Evolutionary conservation across 1,140 invertebrate species (phyloP).

Genomic region (Matsumurasca onukii): DNA sequence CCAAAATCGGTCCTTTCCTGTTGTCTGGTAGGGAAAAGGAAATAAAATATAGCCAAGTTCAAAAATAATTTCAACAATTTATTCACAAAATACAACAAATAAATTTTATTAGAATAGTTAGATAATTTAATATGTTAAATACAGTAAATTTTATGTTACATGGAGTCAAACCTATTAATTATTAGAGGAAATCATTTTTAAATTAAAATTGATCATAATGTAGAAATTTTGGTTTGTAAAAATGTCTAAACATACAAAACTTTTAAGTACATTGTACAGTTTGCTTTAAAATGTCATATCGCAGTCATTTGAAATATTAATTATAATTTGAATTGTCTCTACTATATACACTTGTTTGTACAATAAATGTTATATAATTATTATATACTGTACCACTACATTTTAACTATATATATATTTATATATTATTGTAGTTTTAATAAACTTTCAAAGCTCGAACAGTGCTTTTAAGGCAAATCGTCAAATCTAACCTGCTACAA

Average conservation of each 20-base stretch:
- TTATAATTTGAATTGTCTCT: slow-evolving; percentile 22
- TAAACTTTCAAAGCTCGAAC: slow-evolving; percentile 2
- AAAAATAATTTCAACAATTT: slow-evolving; percentile 31
- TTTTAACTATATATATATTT: slow-evolving; percentile 31
- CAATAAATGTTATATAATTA: slow-evolving; percentile 25
- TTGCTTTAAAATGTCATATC: neutral
- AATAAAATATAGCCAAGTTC: too few relatives aligned
- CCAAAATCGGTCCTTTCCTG: too few relatives aligned
- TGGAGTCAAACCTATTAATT: slow-evolving; percentile 8
- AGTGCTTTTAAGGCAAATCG: slow-evolving; percentile 3
- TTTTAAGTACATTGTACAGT: slow-evolving; percentile 12
- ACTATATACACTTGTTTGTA: slow-evolving; percentile 23
- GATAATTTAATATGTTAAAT: slow-evolving; percentile 3
- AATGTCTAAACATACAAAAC: slow-evolving; percentile 15
- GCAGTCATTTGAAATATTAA: slow-evolving; percentile 15
- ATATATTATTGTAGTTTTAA: slow-evolving; percentile 24
- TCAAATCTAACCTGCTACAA: neutral
- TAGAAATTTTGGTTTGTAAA: slow-evolving; percentile 16
- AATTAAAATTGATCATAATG: too few relatives aligned
- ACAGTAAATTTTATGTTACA: slow-evolving; percentile 16
- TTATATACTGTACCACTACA: slow-evolving; percentile 22
- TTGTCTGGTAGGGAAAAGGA: too few relatives aligned
- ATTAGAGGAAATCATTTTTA: neutral
- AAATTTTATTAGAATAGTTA: slow-evolving; percentile 28
- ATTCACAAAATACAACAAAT: slow-evolving; percentile 31